Evolutionary conservation across 2,888 invertebrate genomes (phyloP), one percentile per base, ranked within the genome.

Genomic region (Nesidiocoris tenuis): DNA sequence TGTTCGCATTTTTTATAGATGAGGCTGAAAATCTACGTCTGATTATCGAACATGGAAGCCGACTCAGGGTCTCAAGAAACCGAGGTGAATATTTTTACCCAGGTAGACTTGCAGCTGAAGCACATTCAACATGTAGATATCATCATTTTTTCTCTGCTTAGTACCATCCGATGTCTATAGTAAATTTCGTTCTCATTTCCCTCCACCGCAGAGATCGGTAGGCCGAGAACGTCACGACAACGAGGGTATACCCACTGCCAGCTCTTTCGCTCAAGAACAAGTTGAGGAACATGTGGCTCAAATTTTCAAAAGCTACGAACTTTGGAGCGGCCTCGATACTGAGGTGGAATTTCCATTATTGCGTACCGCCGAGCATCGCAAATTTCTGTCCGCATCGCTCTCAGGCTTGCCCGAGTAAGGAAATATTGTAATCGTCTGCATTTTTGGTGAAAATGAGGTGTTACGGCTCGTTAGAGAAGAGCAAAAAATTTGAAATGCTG

Each of bases 261-360:
- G 70, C 54, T 76, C 78, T 17, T 12, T 23, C 17, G 70, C 76
- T 18, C 78, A 78, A 57, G 57, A 76, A 16, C 59, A 76, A 54
- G 74, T 77, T 12, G 77, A 77, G 61, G 19, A 12, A 0, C 25
- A 66, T 12, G 67, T 76, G 9, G 70, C 67, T n/a, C 25, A 61
- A 17, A 72, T 72, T 39, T 72, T 72, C 61, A 72, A 72, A 39
- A 61, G 61, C 19, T 77, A 74, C 71, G 75, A 75, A 56, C 54
- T 61, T 17, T 59, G 59, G 7, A 57, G 75, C 21, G 75, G 75
- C n/a, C 63, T 77, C 19, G 61, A 63, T 18, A 65, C 54, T 7
- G 65, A 77, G 24, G 70, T 71, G 39, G 71, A 68, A 24, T 75
- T 74, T 64, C 77, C 76, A 1, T 64, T 74, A 21, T 68, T 77